Base-by-base conservation (phyloP, 2,888 invertebrate genomes). In the Galerucella pusilla region DNA sequence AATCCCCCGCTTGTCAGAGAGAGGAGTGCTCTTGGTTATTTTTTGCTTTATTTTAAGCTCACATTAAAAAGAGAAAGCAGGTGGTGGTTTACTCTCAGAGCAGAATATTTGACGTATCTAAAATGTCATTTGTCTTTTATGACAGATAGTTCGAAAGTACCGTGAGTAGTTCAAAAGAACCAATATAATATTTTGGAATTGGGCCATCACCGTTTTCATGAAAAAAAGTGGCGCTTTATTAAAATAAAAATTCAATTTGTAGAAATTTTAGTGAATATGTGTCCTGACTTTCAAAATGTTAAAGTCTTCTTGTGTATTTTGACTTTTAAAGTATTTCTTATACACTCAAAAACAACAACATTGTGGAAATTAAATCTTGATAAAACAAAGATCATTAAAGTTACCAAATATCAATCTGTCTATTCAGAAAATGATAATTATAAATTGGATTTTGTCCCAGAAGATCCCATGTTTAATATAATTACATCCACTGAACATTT, bases 351-450 rank as follows among this genome's bases (percentile, higher is more conserved):
- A 81, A 94, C 95, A 20, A 95, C 95, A 71, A 93, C 93, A 82
- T 90, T 94, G 85, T 96, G 96, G 96, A 93, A 93, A 88, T 88
- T 96, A 76, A 95, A 93, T 86, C 89, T 90, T 68, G 94, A 94
- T 83, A 93, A 92, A 85, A 94, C 93, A 71, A 92, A 93, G 88
- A 93, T 94, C 75, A 91, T 93, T 75, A 93, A 93, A 83, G 91
- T 90, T 65, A 91, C 88, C 81, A 90, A 89, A 77, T 88, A 91
- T 84, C 87, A 90, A 77, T 90, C 90, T 87, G 90, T 91, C 80
- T 87, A 86, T 49, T 84, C 85, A 5, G 80, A 84, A 71, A 79
- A 80, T 28, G 84, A 84, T 20, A 78, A 82, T 46, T 79, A 82
- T 57, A 84, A 84, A 71, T 85, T 82, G 72, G 73, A 67, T 66